phyloP scores from a whole-genome alignment of 2,113 vertebrate species.

The Falco punctatus region DNA sequence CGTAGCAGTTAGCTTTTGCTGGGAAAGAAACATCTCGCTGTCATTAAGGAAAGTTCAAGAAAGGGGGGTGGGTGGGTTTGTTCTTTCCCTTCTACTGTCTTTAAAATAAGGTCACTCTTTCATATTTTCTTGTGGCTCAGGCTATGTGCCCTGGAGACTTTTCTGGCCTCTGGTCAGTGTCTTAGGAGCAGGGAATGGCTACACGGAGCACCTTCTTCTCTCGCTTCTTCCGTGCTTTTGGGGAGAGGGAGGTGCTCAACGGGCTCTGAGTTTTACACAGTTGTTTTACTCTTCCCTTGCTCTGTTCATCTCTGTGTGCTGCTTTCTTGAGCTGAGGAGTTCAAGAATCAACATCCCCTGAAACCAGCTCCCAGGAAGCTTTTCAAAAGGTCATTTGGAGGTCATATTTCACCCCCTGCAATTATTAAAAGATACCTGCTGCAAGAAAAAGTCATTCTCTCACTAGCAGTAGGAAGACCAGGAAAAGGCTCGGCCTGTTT shows the following conservation, averaged over 20 bases:
- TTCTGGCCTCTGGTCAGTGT: neutral
- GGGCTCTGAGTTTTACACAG: neutral
- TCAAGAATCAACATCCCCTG: neutral
- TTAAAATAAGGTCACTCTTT: neutral
- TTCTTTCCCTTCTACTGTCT: neutral
- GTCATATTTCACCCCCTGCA: neutral
- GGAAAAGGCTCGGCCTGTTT: neutral
- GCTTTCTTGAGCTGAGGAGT: neutral
- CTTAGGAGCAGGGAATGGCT: neutral
- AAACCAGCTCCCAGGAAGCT: neutral
- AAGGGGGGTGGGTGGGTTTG: neutral
- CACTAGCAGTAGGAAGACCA: neutral
- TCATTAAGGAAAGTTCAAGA: slow-evolving; percentile 12
- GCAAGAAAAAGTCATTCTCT: neutral
- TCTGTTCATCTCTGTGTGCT: neutral
- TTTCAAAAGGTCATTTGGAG: neutral
- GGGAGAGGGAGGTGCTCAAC: neutral
- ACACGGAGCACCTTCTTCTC: neutral
- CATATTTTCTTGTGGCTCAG: neutral
- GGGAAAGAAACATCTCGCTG: neutral
- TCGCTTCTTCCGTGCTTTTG: neutral
- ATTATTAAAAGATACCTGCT: neutral
- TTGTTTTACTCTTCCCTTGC: neutral
- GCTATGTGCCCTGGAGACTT: neutral
- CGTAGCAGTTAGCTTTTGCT: slow-evolving; percentile 36